Evolutionary conservation across 1,140 invertebrate genomes (phyloP).

Genomic region (Leptonema lineaticorne): DNA sequence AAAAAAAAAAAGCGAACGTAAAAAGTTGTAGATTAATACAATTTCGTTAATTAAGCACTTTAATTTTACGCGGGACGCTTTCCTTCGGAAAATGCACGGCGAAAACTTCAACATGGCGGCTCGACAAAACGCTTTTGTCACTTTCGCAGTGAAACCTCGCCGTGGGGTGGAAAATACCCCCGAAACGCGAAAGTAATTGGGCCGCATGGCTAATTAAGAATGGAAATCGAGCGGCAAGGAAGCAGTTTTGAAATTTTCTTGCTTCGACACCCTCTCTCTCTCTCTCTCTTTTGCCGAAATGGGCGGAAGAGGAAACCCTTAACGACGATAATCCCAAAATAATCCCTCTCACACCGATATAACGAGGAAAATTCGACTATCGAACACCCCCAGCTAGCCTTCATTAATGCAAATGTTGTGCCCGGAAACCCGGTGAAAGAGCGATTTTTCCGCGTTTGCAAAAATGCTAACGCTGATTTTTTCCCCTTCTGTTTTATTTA

Average conservation of each 20-base stretch:
- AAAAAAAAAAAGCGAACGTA: background rate
- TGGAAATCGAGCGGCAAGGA: constrained; percentile 36
- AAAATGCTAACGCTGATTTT: background rate
- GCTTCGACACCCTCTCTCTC: no score
- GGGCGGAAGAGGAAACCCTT: background rate
- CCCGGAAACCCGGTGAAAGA: background rate
- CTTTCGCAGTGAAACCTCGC: no score
- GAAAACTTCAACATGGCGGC: constrained; percentile 3
- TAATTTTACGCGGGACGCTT: background rate
- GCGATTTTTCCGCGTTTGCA: background rate
- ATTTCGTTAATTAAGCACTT: constrained; percentile 12
- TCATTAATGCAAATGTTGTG: constrained; percentile 8
- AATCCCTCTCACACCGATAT: background rate
- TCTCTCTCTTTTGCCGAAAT: no score
- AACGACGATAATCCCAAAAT: constrained; percentile 15
- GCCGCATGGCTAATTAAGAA: constrained; percentile 36
- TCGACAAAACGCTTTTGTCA: constrained; percentile 2
- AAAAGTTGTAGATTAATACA: constrained; percentile 6
- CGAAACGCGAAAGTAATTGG: constrained; percentile 37
- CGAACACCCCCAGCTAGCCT: background rate
- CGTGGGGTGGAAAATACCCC: no score
- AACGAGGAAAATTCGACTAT: background rate
- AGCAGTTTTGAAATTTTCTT: constrained; percentile 11
- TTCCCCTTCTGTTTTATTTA: no score
- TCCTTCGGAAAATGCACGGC: background rate